Base-by-base conservation (phyloP, 2,797 vertebrate species). In the Clarias platycephalus region DNA sequence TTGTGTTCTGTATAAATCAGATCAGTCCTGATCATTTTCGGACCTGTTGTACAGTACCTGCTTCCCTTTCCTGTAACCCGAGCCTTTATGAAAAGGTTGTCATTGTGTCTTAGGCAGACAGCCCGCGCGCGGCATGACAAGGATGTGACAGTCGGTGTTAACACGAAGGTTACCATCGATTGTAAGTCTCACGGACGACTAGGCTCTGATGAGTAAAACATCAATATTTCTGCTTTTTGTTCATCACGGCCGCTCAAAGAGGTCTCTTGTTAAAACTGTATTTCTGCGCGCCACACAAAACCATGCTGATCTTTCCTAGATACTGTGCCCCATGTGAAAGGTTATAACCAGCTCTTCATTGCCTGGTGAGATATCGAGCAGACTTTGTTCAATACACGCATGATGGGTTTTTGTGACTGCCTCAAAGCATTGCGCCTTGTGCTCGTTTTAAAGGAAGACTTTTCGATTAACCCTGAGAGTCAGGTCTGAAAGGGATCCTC, bases 381-480 rank as follows among this genome's bases (percentile, higher is more conserved):
- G 28, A 13, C 83, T 86, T 85, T 63, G 81, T 81, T 82, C 85
- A 78, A 81, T 86, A 85, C 76, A 49, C 57, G 53, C 80, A 22
- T 82, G 81, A 86, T 83, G 62, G 81, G 49, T 60, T 81, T 74
- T 31, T 85, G 44, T 5, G 72, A 34, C 76, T 24, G 63, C 84
- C 71, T 82, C 77, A 76, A 76, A 86, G 82, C 83, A 79, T 66
- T 53, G 75, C 37, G 68, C 78, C 82, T 49, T 80, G n/a, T 63
- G 82, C 74, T 82, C 44, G 68, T 84, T 87, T 86, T 85, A 83
- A 83, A 67, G 57, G 68, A 40, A 82, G 81, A 74, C 82, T 86
- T 89, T 88, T 88, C 88, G 84, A 89, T 88, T 89, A 89, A 88
- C 85, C 86, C 83, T 15, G 71, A 34, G 76, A 86, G 66, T 77